Evolutionary conservation across 2,888 invertebrate species (phyloP), one percentile per base, ranked within the genome.

Genomic region (Phalera bucephala): DNA sequence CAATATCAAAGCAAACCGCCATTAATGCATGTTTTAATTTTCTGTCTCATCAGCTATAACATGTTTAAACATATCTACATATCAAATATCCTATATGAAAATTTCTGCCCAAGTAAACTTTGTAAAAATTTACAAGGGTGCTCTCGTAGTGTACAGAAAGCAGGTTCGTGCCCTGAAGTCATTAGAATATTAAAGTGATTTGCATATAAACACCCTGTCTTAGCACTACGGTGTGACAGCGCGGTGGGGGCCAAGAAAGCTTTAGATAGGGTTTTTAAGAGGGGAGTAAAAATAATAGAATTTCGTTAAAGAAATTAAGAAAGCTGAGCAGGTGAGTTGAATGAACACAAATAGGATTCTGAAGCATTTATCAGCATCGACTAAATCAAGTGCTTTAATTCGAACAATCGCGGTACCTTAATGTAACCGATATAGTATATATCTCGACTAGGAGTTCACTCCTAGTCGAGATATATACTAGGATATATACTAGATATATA

Each of bases 181-280:
- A 60, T 62, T 64, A 47, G 50, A 56, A 56, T 62, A 52, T 52
- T 51, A 50, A 55, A 65, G 59, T 52, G 44, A 60, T 65, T 57
- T 65, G 52, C 64, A 67, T 65, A 55, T 50, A 64, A 57, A 65
- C 56, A 46, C 35, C 19, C n/a, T n/a, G 38, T 35, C 36, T 40
- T 44, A 29, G 20, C 25, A 36, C 30, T 23, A 22, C 21, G n/a
- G 25, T 17, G 33, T 19, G 41, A 28, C 31, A 29, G 30, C 26
- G 31, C 29, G 19, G 33, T 36, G 31, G 32, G 37, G 22, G 36
- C 25, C 29, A 22, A 31, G 45, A 31, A 36, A 22, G 37, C 36
- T 30, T 30, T 20, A 1, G 7, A 26, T 31, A 29, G 26, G 11
- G 30, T 40, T 39, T 7, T 32, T 37, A 32, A 23, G 27, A 13